phyloP scores from a whole-genome alignment of 2,888 invertebrate genomes.

The Baccha elongata region DNA sequence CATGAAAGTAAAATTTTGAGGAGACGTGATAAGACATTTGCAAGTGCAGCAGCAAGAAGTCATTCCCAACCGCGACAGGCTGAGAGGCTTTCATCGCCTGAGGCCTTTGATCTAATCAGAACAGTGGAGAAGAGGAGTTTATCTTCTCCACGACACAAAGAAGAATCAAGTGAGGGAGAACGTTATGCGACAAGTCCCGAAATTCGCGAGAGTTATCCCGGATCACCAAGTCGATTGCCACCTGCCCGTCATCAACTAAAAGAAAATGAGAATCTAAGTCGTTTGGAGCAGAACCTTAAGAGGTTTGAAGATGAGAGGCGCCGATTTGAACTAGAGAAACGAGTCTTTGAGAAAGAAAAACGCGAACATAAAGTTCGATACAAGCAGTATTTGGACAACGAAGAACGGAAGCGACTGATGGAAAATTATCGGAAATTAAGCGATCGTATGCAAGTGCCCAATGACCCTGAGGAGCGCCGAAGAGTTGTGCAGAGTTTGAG shows the following conservation, averaged over 20 bases:
- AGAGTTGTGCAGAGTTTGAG: constrained; percentile 79
- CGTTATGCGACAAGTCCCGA: constrained; percentile 60
- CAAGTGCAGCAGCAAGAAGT: constrained; percentile 81
- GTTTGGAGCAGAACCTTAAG: constrained; percentile 80
- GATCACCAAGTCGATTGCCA: constrained; percentile 23
- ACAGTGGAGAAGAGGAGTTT: constrained; percentile 79
- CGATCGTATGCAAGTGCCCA: constrained; percentile 78
- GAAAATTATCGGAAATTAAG: constrained; percentile 80
- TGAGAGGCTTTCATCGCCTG: constrained; percentile 78
- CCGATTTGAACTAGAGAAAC: constrained; percentile 82
- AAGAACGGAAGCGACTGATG: constrained; percentile 79
- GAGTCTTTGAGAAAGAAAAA: constrained; percentile 83
- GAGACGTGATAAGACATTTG: constrained; percentile 80
- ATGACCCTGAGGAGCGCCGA: constrained; percentile 79
- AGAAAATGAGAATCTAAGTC: constrained; percentile 76
- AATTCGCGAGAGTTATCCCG: constrained; percentile 16
- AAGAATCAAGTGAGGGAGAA: constrained; percentile 81
- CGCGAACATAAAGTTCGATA: constrained; percentile 83
- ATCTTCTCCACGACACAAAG: constrained; percentile 81
- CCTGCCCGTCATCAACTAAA: background rate
- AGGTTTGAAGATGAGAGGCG: constrained; percentile 81
- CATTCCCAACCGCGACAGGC: constrained; percentile 81
- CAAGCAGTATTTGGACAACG: constrained; percentile 80
- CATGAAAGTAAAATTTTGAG: constrained; percentile 82
- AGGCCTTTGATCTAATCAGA: constrained; percentile 78